These are phyloP conservation scores for Andrena minutula DNA, from an alignment of 2,888 invertebrate genomes.

Conservation along the genomic window DNA sequence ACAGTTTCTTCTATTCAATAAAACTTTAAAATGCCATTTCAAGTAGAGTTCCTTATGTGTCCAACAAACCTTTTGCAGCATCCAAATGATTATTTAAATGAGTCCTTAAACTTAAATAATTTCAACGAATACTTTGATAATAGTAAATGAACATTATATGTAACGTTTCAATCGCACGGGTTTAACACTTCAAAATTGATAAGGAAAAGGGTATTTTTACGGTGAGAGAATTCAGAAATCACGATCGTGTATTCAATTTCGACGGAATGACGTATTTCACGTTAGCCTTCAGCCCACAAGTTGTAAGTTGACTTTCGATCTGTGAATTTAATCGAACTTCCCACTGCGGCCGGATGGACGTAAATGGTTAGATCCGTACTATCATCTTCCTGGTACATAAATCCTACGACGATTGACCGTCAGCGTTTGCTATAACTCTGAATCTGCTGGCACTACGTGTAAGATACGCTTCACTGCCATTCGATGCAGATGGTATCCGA, in stretches of 20 bases:
- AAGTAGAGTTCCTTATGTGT: too few relatives aligned
- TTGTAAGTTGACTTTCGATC: slow-evolving; percentile 45
- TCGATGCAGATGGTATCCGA: slow-evolving; percentile 55
- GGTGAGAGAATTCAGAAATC: not conserved
- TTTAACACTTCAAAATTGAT: too few relatives aligned
- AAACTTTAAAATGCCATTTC: too few relatives aligned
- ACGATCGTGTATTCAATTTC: slow-evolving; percentile 2
- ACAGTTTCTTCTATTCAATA: too few relatives aligned
- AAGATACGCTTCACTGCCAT: slow-evolving; percentile 65
- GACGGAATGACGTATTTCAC: not conserved
- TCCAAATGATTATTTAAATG: too few relatives aligned
- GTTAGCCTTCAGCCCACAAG: slow-evolving; percentile 2
- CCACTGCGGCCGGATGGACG: slow-evolving; percentile 43
- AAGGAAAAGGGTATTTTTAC: too few relatives aligned
- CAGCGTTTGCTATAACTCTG: slow-evolving; percentile 64
- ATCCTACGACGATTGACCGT: slow-evolving; percentile 66
- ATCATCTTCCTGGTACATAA: slow-evolving; percentile 70
- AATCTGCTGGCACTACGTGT: slow-evolving; percentile 43
- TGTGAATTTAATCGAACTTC: slow-evolving; percentile 68
- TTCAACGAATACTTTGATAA: too few relatives aligned
- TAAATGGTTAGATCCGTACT: slow-evolving; percentile 64
- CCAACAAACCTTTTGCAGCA: too few relatives aligned
- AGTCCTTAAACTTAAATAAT: too few relatives aligned
- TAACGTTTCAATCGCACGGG: too few relatives aligned
- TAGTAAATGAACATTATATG: too few relatives aligned